Conservation (phyloP, 1,140 invertebrate species). For the Musca vetustissima region DNA sequence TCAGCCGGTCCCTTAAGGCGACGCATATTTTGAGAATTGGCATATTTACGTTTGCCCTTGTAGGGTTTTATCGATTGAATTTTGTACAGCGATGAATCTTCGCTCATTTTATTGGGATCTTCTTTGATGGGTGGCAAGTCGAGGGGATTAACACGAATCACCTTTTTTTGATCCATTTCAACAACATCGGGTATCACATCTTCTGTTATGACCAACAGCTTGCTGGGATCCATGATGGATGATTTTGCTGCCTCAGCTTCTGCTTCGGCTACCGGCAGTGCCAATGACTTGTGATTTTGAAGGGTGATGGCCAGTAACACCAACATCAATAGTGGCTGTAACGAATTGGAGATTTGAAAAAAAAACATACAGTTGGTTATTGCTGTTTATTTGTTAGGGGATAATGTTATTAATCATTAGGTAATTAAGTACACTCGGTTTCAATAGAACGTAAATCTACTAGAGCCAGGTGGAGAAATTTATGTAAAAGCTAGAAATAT, state of each 20-base stretch:
- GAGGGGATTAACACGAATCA: slow-evolving; percentile 45
- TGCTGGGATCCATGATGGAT: neutral
- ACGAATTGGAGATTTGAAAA: neutral
- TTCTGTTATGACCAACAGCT: slow-evolving; percentile 39
- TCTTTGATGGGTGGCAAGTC: slow-evolving; percentile 40
- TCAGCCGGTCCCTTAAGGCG: neutral
- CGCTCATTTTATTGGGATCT: slow-evolving; percentile 37
- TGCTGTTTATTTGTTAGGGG: no score
- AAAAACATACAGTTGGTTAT: neutral
- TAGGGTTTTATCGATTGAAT: slow-evolving; percentile 40
- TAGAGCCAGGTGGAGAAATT: no score
- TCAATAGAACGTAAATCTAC: no score
- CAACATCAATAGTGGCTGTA: neutral
- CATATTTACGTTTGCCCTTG: slow-evolving; percentile 32
- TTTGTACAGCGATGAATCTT: slow-evolving; percentile 48
- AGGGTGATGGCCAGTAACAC: neutral
- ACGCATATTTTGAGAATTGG: slow-evolving; percentile 45
- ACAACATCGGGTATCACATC: slow-evolving; percentile 42
- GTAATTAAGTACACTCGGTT: no score
- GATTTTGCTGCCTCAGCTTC: neutral
- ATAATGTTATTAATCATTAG: no score
- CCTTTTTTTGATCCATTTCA: slow-evolving; percentile 46
- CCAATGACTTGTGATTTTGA: slow-evolving; percentile 1
- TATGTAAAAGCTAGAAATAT: no score
- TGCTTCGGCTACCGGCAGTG: neutral